Conservation (phyloP, 2,113 vertebrate species). For the Clarias macrocephalus region DNA sequence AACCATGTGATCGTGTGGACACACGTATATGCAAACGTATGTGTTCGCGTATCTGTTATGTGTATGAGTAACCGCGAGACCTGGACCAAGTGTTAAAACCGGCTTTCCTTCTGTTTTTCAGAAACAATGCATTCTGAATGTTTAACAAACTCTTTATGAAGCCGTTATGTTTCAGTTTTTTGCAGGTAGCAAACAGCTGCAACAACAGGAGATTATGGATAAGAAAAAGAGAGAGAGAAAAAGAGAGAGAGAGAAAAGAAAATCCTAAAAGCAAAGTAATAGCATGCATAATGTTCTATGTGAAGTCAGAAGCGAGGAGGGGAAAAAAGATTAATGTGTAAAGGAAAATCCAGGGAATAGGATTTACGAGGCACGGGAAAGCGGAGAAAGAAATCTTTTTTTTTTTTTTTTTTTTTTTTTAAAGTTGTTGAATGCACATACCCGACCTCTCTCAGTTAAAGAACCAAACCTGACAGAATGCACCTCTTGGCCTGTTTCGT, state of each 20-base stretch:
- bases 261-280: background rate
- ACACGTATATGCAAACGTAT: background rate
- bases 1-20: background rate
- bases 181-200: slow-evolving; percentile 24
- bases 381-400: background rate
- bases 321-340: slow-evolving; percentile 9
- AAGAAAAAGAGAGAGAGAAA: background rate
- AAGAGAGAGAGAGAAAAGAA: background rate
- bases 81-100: background rate
- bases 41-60: no score
- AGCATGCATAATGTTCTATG: slow-evolving; percentile 6
- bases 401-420: background rate
- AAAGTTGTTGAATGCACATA: slow-evolving; percentile 70
- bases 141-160: background rate
- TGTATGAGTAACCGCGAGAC: background rate
- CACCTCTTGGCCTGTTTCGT: slow-evolving; percentile 66
- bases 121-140: background rate
- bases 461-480: slow-evolving; percentile 75
- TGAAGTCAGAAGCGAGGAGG: background rate
- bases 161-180: no score
- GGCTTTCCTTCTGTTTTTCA: background rate
- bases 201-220: slow-evolving; percentile 22
- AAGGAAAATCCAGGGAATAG: background rate
- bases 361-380: background rate
- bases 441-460: slow-evolving; percentile 83